phyloP scores from a whole-genome alignment of 35 echinoderm and acorn worm genomes.

The Chiridota heheva region DNA sequence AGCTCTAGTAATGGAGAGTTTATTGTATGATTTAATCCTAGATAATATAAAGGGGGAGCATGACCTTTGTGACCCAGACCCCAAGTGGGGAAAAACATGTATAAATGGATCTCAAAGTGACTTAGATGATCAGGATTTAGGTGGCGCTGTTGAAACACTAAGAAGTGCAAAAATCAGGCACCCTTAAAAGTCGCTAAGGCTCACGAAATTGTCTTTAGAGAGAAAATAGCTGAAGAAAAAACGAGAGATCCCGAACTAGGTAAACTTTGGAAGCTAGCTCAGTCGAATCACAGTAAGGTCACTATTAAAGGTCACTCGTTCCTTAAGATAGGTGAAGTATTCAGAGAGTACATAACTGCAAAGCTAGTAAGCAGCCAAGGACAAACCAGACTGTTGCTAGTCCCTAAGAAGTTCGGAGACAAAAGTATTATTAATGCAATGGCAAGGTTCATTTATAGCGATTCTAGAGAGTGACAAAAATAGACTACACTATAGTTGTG shows the following conservation, averaged over 20 bases:
- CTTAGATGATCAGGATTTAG: neutral
- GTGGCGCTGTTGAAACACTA: neutral
- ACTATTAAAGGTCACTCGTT: neutral
- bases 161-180: neutral
- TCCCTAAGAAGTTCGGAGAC: neutral
- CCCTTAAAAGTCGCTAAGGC: neutral
- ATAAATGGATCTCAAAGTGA: neutral
- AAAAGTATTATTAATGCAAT: too few relatives aligned
- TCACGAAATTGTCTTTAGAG: neutral
- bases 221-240: neutral
- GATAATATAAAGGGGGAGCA: constrained; percentile 53
- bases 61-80: constrained; percentile 25
- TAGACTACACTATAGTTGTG: constrained; percentile 43
- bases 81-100: neutral
- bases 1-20: constrained; percentile 57
- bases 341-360: constrained; percentile 3
- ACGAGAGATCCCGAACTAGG: neutral
- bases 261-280: neutral
- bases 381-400: constrained; percentile 33
- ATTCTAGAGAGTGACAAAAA: constrained; percentile 13
- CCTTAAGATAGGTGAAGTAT: neutral
- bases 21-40: constrained; percentile 63
- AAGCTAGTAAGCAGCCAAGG: neutral
- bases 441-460: too few relatives aligned
- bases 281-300: neutral